Evolutionary conservation across 1,140 invertebrate species (phyloP), one percentile per base, ranked within the genome.

Genomic region (Drosophila mauritiana): DNA sequence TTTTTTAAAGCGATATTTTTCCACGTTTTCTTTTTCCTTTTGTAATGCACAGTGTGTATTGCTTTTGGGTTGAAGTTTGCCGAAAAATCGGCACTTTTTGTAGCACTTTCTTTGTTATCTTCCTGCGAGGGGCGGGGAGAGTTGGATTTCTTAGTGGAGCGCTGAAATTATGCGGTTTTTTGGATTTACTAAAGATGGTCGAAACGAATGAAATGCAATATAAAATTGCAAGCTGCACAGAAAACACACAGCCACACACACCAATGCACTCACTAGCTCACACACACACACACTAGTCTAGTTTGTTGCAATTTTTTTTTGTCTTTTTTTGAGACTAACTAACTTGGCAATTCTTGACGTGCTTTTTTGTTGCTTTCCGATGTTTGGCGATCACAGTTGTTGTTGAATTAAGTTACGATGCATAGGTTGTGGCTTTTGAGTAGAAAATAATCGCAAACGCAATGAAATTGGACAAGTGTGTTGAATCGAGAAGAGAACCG

Each of bases 391-490:
- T 91, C 90, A 91, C 90, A 91, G 90, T 85, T 82, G 57, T 68
- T 78, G 75, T 65, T 76, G 76, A 70, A 89, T 76, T 86, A 83
- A 88, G 84, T 86, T 86, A 88, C 57, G 61, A 82, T 88, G 82
- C 82, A 76, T 88, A 76, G 63, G 57, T 63, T 88, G 78, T 80
- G 69, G 80, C 69, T 89, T 86, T 86, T 81, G 63, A 81, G 74
- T 88, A 91, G 82, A 90, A 91, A 88, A 91, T 70, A 80, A 85
- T 85, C 81, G 80, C 85, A 90, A 89, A 84, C 88, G 86, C 90
- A 79, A 88, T 89, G 75, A 91, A 91, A 91, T 90, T 91, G 90
- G 89, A 91, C 90, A 90, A 91, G 85, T 68, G 56, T 91, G 83
- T 91, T 91, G 81, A 89, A 79, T 91, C 78, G 59, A 75, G 75